A percentile compares a stretch with the other conserved stretches of the same genome.
Conservation (phyloP, 37 sponge, comb jelly and placozoan genomes). For the Halichondria panicea region DNA sequence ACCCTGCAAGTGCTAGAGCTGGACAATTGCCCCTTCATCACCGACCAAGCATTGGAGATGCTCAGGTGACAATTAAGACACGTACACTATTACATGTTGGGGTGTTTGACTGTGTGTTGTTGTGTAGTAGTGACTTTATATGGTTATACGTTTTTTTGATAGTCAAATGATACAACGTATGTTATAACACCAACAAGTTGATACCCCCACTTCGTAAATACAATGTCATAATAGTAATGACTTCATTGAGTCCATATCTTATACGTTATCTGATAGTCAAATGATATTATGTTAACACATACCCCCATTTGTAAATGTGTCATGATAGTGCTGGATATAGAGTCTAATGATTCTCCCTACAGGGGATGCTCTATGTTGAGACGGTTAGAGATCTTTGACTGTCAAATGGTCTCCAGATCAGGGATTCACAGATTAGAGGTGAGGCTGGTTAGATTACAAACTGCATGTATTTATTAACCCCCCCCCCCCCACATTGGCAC, state of each 20-base stretch:
- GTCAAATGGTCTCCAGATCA: conserved; percentile 79
- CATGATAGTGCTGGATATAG: neutral
- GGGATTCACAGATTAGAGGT: conserved; percentile 82
- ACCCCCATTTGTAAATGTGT: neutral
- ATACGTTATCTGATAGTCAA: neutral
- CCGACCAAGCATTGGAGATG: conserved; percentile 82
- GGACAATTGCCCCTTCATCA: conserved; percentile 96
- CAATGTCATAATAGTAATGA: no score
- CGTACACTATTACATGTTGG: neutral
- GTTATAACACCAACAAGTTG: neutral
- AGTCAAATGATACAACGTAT: neutral
- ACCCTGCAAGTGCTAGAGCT: conserved; percentile 82
- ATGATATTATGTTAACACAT: neutral
- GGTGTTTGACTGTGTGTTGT: neutral
- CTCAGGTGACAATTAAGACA: conserved; percentile 66
- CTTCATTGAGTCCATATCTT: neutral
- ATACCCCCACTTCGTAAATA: no score
- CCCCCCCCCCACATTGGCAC: neutral
- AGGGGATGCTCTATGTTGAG: conserved; percentile 69
- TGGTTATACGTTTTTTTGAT: neutral
- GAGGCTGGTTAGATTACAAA: neutral
- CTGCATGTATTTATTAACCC: neutral
- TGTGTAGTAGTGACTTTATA: neutral
- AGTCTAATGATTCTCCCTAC: neutral
- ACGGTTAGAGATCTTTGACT: conserved; percentile 89